phyloP scores from a whole-genome alignment of 2,113 vertebrate genomes.

The Larimichthys polyactis region DNA sequence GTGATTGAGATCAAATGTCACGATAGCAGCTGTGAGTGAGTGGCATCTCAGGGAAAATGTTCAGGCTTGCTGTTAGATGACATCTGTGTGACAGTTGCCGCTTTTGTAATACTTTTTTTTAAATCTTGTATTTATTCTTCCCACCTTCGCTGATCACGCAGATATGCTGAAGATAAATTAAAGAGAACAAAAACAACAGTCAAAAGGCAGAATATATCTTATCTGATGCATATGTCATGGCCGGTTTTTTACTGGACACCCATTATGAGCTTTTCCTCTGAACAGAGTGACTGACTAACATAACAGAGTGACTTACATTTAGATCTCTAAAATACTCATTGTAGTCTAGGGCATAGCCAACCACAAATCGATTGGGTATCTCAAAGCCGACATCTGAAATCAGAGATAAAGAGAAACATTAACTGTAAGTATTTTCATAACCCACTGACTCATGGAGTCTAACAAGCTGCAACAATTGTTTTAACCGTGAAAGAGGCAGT shows the following conservation, averaged over 20 bases:
- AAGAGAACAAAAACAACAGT: slow-evolving; percentile 1
- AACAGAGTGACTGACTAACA: not conserved
- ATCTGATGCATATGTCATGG: not conserved
- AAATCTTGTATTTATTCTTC: slow-evolving; percentile 93
- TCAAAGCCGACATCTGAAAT: slow-evolving; percentile 93
- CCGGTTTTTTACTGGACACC: not conserved
- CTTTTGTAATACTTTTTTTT: slow-evolving; percentile 56
- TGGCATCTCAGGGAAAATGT: slow-evolving; percentile 44
- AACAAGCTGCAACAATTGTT: slow-evolving; percentile 12
- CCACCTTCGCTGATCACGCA: slow-evolving; percentile 92
- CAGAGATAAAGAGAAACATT: slow-evolving; percentile 45
- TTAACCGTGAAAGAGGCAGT: slow-evolving; percentile 22
- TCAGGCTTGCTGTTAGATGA: slow-evolving; percentile 42
- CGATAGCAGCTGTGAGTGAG: slow-evolving; percentile 56
- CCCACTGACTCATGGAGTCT: slow-evolving; percentile 36
- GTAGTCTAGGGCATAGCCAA: slow-evolving; percentile 96
- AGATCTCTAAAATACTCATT: slow-evolving; percentile 96
- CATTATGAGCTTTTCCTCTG: not conserved
- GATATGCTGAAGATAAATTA: slow-evolving; percentile 86
- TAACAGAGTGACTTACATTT: slow-evolving; percentile 85
- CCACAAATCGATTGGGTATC: slow-evolving; percentile 94
- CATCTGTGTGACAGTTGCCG: slow-evolving; percentile 36
- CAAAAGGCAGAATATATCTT: not conserved
- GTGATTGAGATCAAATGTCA: slow-evolving; percentile 53
- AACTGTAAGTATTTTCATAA: slow-evolving; percentile 10